Base-by-base conservation (phyloP, 2,888 invertebrate species). In the Lottia scabra region DNA sequence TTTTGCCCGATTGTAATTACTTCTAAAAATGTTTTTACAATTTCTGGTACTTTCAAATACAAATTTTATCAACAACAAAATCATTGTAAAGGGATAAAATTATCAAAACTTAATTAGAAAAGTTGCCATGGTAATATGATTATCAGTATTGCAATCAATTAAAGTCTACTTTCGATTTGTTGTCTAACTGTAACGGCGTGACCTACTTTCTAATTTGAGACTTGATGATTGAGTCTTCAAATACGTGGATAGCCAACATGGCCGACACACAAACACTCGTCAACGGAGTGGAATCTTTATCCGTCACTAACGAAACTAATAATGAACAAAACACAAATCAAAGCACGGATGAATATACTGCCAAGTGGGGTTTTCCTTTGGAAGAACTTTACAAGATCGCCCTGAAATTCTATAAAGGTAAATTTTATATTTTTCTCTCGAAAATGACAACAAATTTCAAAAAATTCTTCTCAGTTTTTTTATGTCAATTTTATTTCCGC, bases 341-440 rank as follows among this genome's bases (percentile, higher is more conserved):
- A 16, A 30, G 15, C 26, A 64, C 65, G 63, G 80, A 81, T 56
- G 72, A 75, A 30, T 73, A 72, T 67, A 48, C 72, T 10, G 64
- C 70, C n/a, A 77, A 87, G 72, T 89, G 90, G 90, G 91, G 91
- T n/a, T 90, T 91, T 78, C 86, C 89, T 43, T 81, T 92, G 16
- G 91, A 93, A 85, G 96, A 96, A 85, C 93, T 98, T 68, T 98
- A 97, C 91, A 95, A 94, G 91, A 92, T 97, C 84, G 96, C 96
- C 44, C 91, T 97, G 75, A 93, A 93, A 87, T 98, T 97, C 91
- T 98, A 96, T 88, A 97, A 96, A 94, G 98, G 98, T 97, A 92
- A 82, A 87, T 46, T 16, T n/a, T 48, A 23, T 19, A 38, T 38
- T 38, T 38, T 38, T 38, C 38, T 10, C 10, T 38, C 38, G 5